These are phyloP conservation scores for Rhabdornis inornatus DNA, from an alignment of 2,113 vertebrate species.

Conservation along the genomic window DNA sequence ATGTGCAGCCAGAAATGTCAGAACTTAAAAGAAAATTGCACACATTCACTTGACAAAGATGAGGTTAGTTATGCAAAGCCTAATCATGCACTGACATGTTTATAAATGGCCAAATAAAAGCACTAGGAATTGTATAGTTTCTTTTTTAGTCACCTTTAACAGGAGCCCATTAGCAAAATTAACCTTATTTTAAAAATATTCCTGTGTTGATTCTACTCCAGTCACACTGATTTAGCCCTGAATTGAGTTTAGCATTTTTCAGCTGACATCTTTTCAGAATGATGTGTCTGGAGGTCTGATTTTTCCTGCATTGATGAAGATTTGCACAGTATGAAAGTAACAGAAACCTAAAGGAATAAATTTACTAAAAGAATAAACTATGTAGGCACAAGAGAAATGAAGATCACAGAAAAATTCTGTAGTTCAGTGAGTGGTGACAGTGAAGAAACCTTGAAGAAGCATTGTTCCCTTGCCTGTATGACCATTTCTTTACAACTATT, in stretches of 20 bases:
- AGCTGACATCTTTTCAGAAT: not conserved
- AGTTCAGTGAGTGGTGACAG: not conserved
- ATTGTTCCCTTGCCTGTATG: not conserved
- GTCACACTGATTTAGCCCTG: not conserved
- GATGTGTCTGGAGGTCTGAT: not conserved
- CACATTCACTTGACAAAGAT: not conserved
- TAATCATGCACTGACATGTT: not conserved
- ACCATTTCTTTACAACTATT: not conserved
- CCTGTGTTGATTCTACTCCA: not conserved
- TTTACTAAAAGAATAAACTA: not conserved
- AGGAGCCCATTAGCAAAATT: not conserved
- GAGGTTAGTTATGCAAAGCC: conserved; percentile 19
- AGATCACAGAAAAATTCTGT: not conserved
- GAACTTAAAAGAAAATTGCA: not conserved
- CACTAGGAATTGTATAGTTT: not conserved
- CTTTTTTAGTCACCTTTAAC: not conserved
- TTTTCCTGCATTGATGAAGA: not conserved
- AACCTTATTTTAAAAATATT: not conserved
- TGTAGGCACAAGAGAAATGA: not conserved
- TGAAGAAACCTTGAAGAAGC: not conserved
- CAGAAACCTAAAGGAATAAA: not conserved
- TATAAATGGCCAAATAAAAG: not conserved
- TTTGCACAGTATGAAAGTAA: not conserved
- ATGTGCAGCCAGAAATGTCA: not conserved
- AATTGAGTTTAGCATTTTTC: not conserved